phyloP scores from a whole-genome alignment of 2,113 vertebrate species.

The Phrynosoma platyrhinos region DNA sequence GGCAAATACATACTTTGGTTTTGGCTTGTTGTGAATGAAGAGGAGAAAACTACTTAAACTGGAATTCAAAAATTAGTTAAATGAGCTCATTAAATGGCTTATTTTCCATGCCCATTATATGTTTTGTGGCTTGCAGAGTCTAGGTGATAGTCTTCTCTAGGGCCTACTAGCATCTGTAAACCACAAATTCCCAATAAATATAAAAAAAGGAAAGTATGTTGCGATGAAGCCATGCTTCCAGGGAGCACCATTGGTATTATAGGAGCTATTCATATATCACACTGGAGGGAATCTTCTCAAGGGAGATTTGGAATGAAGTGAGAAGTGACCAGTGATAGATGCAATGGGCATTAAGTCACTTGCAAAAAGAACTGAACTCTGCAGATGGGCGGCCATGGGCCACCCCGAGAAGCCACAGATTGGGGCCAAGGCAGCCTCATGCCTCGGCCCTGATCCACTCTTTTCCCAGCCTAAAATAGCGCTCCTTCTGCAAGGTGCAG shows the following conservation, averaged over 20 bases:
- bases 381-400: too few species aligned
- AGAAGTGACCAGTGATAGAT: not conserved
- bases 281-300: not conserved
- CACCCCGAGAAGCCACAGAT: too few species aligned
- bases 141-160: not conserved
- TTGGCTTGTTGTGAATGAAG: not conserved
- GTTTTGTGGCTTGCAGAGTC: not conserved
- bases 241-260: not conserved
- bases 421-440: too few species aligned
- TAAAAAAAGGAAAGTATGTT: not conserved
- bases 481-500: too few species aligned
- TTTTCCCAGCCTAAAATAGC: too few species aligned
- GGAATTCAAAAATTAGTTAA: not conserved
- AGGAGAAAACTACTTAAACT: not conserved
- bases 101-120: not conserved
- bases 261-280: not conserved
- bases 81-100: not conserved
- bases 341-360: slow-evolving; percentile 3
- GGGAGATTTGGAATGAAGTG: not conserved
- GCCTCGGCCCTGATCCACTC: too few species aligned
- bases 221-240: not conserved
- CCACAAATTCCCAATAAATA: not conserved
- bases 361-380: not conserved
- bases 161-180: accelerated
- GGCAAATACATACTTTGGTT: not conserved